These are phyloP conservation scores for Heteromurus nitidus DNA, from an alignment of 2,888 invertebrate genomes.

Conservation along the genomic window DNA sequence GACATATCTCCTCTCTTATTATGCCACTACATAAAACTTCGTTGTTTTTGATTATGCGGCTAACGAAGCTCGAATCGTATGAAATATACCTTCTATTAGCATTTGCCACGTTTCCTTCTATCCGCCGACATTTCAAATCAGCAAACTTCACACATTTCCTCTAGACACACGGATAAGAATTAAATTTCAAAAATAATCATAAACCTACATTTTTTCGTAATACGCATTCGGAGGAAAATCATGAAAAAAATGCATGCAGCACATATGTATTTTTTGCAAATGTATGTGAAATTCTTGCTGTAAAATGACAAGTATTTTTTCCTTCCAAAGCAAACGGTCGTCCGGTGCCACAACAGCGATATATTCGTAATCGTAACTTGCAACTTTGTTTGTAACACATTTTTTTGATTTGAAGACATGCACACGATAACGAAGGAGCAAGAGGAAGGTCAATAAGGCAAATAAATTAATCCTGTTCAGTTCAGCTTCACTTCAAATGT, in stretches of 20 bases:
- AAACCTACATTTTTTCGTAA: conserved; percentile 10
- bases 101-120: too few species aligned
- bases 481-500: too few species aligned
- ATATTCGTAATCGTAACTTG: neutral
- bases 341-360: neutral
- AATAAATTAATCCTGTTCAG: conserved; percentile 15
- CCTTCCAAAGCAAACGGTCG: neutral
- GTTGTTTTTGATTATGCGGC: too few species aligned
- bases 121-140: too few species aligned
- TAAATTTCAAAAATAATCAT: conserved; percentile 8
- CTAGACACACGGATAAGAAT: too few species aligned
- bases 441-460: conserved; percentile 13
- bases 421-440: too few species aligned
- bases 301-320: neutral
- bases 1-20: too few species aligned
- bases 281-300: neutral
- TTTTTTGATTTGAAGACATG: too few species aligned
- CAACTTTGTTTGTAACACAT: neutral
- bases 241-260: neutral
- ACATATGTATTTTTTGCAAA: neutral
- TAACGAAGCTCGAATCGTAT: too few species aligned
- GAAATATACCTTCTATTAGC: too few species aligned
- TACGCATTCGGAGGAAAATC: conserved; percentile 7
- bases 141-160: too few species aligned
- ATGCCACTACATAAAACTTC: too few species aligned